A percentile compares a stretch with the other conserved stretches of the same genome.
Conservation (phyloP, 2,113 vertebrate species). For the Athene cunicularia region DNA sequence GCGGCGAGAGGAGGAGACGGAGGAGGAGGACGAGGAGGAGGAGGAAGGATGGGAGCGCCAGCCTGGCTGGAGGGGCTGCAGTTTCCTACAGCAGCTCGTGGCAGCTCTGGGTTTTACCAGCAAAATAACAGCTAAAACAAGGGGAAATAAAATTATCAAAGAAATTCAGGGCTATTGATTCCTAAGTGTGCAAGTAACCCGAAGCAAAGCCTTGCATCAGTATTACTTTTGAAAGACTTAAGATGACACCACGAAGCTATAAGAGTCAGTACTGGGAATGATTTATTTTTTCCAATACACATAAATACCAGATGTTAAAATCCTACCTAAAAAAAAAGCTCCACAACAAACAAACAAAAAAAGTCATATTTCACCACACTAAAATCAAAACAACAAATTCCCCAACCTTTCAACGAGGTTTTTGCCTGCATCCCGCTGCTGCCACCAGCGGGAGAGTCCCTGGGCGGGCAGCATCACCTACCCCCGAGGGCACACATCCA, state of each 20-base stretch:
- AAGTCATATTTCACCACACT: not conserved
- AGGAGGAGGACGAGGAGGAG: not conserved
- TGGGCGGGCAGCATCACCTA: not conserved
- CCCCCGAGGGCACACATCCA: not conserved
- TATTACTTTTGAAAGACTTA: not conserved
- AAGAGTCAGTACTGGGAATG: not conserved
- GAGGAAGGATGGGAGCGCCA: not conserved
- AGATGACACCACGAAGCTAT: not conserved
- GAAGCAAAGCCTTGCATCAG: not conserved
- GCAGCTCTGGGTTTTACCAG: not conserved
- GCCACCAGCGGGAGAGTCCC: not conserved
- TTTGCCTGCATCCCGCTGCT: not conserved
- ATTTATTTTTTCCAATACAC: not conserved
- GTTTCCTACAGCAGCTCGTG: not conserved
- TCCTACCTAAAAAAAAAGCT: not conserved
- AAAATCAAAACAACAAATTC: not conserved
- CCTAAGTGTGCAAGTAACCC: not conserved
- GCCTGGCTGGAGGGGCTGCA: not conserved
- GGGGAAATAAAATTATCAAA: fast-evolving
- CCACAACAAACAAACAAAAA: not conserved
- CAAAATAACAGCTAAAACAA: not conserved
- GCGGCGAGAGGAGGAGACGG: not conserved
- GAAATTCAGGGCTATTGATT: not conserved
- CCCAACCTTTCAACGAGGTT: not conserved
- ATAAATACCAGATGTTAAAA: not conserved